Percentiles rank a stretch among this genome's conserved stretches.
phyloP scores from a whole-genome alignment of 2,797 vertebrate genomes.

The Columba guinea region DNA sequence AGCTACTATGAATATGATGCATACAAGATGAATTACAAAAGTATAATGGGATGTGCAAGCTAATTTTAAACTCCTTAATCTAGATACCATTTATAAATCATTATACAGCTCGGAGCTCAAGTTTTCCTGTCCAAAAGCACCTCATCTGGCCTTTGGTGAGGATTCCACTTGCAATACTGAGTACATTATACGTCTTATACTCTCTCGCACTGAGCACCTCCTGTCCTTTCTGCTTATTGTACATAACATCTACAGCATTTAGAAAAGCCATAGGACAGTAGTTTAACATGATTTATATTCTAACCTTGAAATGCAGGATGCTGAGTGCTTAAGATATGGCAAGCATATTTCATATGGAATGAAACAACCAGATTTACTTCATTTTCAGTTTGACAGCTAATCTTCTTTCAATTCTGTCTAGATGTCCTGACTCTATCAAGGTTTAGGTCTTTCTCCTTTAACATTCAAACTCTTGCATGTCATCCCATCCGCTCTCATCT shows the following conservation, averaged over 20 bases:
- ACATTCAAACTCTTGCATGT: background rate
- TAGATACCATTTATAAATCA: background rate
- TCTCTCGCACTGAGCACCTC: background rate
- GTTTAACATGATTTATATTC: background rate
- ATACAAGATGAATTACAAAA: background rate
- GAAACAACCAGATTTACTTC: background rate
- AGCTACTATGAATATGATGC: background rate
- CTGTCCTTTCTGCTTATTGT: background rate
- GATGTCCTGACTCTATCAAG: background rate
- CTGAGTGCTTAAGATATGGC: background rate
- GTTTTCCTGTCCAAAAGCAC: background rate
- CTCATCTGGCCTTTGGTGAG: background rate
- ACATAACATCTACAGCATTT: fast-evolving
- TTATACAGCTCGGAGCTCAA: background rate
- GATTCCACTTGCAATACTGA: background rate
- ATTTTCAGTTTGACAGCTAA: background rate
- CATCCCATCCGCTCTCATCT: background rate
- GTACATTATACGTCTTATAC: background rate
- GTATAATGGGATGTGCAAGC: background rate
- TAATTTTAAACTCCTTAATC: background rate
- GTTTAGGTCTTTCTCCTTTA: background rate
- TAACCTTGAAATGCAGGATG: background rate
- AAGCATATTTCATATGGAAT: background rate
- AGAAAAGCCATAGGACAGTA: background rate
- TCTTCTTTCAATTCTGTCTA: background rate